phyloP scores from a whole-genome alignment of 2,888 invertebrate genomes.

The Spatulosminthurus flaviceps region DNA sequence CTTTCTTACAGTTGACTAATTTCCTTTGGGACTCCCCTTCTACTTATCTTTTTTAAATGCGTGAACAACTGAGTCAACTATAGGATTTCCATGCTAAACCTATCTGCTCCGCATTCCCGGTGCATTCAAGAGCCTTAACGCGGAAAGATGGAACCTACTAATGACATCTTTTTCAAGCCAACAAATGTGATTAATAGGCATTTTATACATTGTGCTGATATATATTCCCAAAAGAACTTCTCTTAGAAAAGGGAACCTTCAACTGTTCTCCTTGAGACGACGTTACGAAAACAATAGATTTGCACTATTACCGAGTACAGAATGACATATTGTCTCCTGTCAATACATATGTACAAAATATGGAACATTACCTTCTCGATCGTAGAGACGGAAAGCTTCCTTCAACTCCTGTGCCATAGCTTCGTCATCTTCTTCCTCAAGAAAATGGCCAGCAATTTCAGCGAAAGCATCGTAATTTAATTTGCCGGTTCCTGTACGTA shows the following conservation, averaged over 20 bases:
- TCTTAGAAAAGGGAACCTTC: neutral
- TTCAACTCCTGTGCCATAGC: conserved; percentile 96
- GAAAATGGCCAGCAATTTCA: conserved; percentile 89
- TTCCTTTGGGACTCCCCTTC: conserved; percentile 7
- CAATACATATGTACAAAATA: neutral
- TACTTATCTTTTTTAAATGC: neutral
- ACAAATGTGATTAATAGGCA: conserved; percentile 18
- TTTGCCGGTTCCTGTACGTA: conserved; percentile 77
- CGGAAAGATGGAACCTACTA: conserved; percentile 14
- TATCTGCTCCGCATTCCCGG: conserved; percentile 1
- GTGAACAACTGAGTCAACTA: conserved; percentile 11
- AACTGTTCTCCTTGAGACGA: neutral
- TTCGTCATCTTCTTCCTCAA: conserved; percentile 95
- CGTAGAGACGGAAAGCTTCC: conserved; percentile 96
- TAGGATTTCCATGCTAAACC: neutral
- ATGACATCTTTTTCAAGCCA: conserved; percentile 8
- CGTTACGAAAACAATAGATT: conserved; percentile 2
- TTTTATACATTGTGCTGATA: conserved; percentile 18
- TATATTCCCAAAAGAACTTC: neutral
- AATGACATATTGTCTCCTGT: neutral
- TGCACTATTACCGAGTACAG: neutral
- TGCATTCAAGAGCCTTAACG: neutral
- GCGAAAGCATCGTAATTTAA: conserved; percentile 96
- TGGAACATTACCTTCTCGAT: conserved; percentile 79
- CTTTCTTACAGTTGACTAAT: conserved; percentile 10